Base-by-base conservation (phyloP, 2,113 vertebrate species). In the Phalacrocorax brasilianus region DNA sequence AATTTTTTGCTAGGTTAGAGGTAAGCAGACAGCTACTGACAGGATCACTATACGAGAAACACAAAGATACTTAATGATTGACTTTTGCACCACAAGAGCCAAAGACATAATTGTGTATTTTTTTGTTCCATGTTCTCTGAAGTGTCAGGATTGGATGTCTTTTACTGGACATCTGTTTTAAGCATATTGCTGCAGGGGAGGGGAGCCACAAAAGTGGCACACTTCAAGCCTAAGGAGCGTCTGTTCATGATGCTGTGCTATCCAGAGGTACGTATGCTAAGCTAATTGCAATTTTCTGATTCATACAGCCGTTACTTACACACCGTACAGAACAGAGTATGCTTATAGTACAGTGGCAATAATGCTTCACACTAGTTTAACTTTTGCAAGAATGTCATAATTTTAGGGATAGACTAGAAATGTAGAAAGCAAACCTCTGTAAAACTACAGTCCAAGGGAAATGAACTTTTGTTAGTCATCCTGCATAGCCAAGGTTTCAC, bases 181-280 rank as follows among this genome's bases (percentile, higher is more conserved):
- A 21, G 52, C 22, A 6, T 22, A 18, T 45, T 73, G 44, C 42
- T 63, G 5, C 27, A 28, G 24, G 47, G 49, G 5, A 66, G 27
- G 17, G 23, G 28, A 21, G 13, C 35, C 44, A 33, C 23, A 23
- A 4, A 66, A 32, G 17, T 12, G 19, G 9, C n/a, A 12, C 6
- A 2, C 20, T 5, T 14, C 0, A 8, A 72, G 32, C 23, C 2
- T 3, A 20, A 44, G 35, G 24, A 22, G n/a, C 27, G 32, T 16
- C n/a, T 62, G 44, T 47, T 49, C 32, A 3, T 62, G 12, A 1
- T 13, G 11, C 53, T 75, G 20, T 20, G n/a, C 56, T 62, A 1
- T 9, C 24, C 35, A 47, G 63, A 53, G 35, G 6, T 20, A 11
- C 1, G 1, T 40, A 5, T 6, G 13, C 65, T 22, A 8, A 68